phyloP scores from a whole-genome alignment of 2,888 invertebrate genomes.

The Mechanitis messenoides region DNA sequence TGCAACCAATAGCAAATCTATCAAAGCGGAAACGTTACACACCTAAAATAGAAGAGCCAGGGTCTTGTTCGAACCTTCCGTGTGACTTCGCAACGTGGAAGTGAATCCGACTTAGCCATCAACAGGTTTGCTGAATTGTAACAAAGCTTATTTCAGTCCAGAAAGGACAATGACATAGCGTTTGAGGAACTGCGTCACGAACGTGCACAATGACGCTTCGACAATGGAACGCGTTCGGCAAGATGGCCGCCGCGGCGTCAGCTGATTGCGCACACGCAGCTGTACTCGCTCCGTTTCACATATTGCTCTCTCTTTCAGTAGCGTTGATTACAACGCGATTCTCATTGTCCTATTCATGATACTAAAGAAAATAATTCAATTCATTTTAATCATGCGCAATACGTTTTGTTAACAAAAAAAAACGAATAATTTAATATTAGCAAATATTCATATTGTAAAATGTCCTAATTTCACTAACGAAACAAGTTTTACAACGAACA shows the following conservation, averaged over 20 bases:
- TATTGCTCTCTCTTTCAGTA: slow-evolving; percentile 57
- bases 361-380: slow-evolving; percentile 12
- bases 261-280: slow-evolving; percentile 72
- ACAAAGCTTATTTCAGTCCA: slow-evolving; percentile 38
- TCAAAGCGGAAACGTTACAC: slow-evolving; percentile 53
- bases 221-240: slow-evolving; percentile 63
- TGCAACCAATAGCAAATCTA: slow-evolving; percentile 35
- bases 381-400: slow-evolving; percentile 6
- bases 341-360: slow-evolving; percentile 21
- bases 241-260: slow-evolving; percentile 72
- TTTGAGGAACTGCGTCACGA: slow-evolving; percentile 63
- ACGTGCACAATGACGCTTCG: slow-evolving; percentile 65
- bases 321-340: slow-evolving; percentile 24
- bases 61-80: slow-evolving; percentile 60
- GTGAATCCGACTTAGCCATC: slow-evolving; percentile 33
- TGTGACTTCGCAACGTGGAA: slow-evolving; percentile 53
- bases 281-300: slow-evolving; percentile 43
- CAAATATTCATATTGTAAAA: neutral
- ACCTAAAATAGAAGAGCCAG: slow-evolving; percentile 69
- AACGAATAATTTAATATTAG: neutral
- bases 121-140: slow-evolving; percentile 43
- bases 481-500: too few species aligned
- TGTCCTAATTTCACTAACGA: too few species aligned
- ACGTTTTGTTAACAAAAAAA: neutral
- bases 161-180: slow-evolving; percentile 68